Evolutionary conservation across 1,140 invertebrate species (phyloP).

Genomic region (Drosophila murphyi): DNA sequence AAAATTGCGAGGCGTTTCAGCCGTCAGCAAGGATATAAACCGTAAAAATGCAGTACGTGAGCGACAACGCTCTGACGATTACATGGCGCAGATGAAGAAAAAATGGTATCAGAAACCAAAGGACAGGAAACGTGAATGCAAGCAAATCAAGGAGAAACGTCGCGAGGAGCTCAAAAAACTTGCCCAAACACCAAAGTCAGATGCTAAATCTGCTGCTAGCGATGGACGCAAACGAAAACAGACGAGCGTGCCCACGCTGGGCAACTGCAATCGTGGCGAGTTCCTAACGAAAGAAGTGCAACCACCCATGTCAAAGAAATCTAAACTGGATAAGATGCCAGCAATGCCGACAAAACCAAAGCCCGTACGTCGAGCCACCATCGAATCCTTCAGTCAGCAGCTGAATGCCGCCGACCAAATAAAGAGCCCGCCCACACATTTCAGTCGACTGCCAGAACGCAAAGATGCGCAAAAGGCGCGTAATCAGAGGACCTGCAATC

Average conservation of each 20-base stretch:
- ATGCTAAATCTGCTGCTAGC: too few relatives aligned
- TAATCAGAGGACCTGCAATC: constrained; percentile 66
- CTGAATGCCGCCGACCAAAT: constrained; percentile 24
- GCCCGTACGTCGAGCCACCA: constrained; percentile 19
- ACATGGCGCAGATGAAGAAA: constrained; percentile 38
- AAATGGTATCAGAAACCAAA: constrained; percentile 69
- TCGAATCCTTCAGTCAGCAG: constrained; percentile 51
- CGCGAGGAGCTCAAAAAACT: constrained; percentile 68
- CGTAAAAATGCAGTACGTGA: constrained; percentile 13
- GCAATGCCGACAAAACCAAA: constrained; percentile 3
- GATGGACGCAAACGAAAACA: constrained; percentile 30
- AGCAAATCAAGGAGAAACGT: constrained; percentile 54
- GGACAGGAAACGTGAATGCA: constrained; percentile 43
- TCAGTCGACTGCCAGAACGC: constrained; percentile 36
- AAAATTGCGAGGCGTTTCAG: constrained; percentile 61
- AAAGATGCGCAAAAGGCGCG: constrained; percentile 49
- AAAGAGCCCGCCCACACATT: not conserved
- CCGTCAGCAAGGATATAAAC: constrained; percentile 1
- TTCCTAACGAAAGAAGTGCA: constrained; percentile 54
- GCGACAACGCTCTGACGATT: constrained; percentile 42
- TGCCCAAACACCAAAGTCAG: constrained; percentile 16
- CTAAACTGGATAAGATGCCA: constrained; percentile 13
- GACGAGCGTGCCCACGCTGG: constrained; percentile 35
- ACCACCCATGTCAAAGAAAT: constrained; percentile 33
- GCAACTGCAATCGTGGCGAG: constrained; percentile 64